Evolutionary conservation across 2,888 invertebrate genomes (phyloP), one percentile per base, ranked within the genome.

Genomic region (Epinotia nisella): DNA sequence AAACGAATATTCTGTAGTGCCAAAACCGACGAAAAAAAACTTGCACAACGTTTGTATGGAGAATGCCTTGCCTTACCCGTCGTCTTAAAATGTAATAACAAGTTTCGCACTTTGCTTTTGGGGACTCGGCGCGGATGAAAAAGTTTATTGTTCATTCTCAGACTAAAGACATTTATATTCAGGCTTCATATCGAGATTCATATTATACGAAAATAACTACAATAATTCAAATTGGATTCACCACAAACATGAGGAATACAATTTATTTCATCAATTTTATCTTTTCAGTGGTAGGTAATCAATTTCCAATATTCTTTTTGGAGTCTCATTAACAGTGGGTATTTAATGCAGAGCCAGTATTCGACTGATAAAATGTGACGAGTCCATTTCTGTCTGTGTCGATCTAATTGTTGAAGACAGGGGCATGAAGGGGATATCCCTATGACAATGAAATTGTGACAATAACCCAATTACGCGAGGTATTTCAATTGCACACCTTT

Each of bases 81-180:
- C n/a, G n/a, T n/a, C n/a, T n/a, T n/a, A 89, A 90, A 90, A 90
- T 90, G 90, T 90, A 90, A 90, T 91, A 89, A 90, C 85, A 86
- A 85, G 86, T 88, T 88, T 78, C 76, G 78, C 85, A 84, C 84
- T 83, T 83, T 82, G 86, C 85, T 86, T 87, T 83, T 79, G 72
- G 82, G 82, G 79, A 80, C 60, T 72, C 80, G 77, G 80, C 71
- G 78, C 74, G 76, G 78, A 80, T 79, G 78, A 83, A 85, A 87
- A 87, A 85, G 82, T 85, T 87, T 60, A 53, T 17, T 61, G 19
- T 41, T 45, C 53, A 67, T 61, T 71, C 55, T 55, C 39, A 45
- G 45, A 45, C 21, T 29, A 53, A 24, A 17, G 61, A 70, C 56
- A 56, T 45, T 24, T 56, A 62, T 19, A 62, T 62, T 45, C 56